A percentile compares a stretch with the other conserved stretches of the same genome.
These are phyloP conservation scores for Coecobrya sp. DNA, from an alignment of 2,888 invertebrate species.

Conservation along the genomic window DNA sequence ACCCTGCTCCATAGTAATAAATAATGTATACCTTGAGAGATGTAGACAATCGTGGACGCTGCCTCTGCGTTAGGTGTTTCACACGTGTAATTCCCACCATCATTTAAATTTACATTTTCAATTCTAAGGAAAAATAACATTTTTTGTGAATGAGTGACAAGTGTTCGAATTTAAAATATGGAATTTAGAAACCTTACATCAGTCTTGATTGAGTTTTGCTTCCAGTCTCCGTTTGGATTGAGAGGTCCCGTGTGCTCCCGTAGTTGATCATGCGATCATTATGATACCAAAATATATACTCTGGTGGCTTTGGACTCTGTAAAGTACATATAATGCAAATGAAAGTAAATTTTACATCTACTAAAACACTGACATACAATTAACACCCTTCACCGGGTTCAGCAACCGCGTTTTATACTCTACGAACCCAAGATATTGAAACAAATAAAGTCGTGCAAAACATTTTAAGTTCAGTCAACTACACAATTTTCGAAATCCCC, in stretches of 20 bases:
- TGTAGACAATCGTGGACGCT: no score
- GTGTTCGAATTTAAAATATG: no score
- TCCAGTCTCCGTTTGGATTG: conserved; percentile 94
- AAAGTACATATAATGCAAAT: neutral
- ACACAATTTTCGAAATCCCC: neutral
- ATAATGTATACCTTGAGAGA: no score
- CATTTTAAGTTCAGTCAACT: neutral
- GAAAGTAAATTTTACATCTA: neutral
- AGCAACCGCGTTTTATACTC: neutral
- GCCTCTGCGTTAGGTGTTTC: no score
- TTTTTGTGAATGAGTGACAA: no score
- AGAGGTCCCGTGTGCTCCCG: conserved; percentile 87
- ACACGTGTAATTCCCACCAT: conserved; percentile 97
- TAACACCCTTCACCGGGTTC: no score
- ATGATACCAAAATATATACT: conserved; percentile 89
- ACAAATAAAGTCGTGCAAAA: neutral
- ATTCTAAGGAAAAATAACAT: conserved; percentile 89
- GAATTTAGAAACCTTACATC: no score
- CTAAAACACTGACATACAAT: no score
- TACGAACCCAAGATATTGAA: neutral
- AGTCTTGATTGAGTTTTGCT: conserved; percentile 95
- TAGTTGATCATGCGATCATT: conserved; percentile 88
- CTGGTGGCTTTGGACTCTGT: conserved; percentile 88
- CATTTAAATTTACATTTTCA: conserved; percentile 93
- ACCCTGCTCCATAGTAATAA: no score